Base-by-base conservation (phyloP, 2,888 invertebrate genomes). In the Tetheella fluctuosa region DNA sequence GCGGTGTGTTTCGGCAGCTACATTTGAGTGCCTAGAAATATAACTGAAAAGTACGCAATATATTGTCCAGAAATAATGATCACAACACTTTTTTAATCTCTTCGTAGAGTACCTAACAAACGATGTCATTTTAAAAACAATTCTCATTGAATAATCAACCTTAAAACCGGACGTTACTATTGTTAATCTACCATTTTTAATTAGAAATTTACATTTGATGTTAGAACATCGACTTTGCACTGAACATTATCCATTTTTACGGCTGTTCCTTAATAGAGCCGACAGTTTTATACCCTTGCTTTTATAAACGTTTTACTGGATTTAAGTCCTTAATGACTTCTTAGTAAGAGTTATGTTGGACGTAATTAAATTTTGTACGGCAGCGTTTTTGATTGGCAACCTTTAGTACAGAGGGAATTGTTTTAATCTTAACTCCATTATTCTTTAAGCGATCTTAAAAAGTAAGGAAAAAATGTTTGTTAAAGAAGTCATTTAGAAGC, bases 241-340 rank as follows among this genome's bases (percentile, higher is more conserved):
- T 79, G 70, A 68, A 76, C 81, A 77, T 83, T 85, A 83, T 81
- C 79, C 79, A 80, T 82, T 85, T 88, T 89, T 87, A 89, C 83
- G 85, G 85, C 80, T 69, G 70, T 67, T 70, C 79, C 76, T 79
- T 85, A 79, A 85, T 85, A 84, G 84, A 77, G 20, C 71, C 73
- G 74, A 76, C 75, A 70, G 71, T 75, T 76, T 78, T 74, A 76
- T 64, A 70, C 70, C 57, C 34, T 65, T 48, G 60, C 64, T 39
- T 64, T 58, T 54, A 59, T 53, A 12, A 56, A 8, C n/a, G 7
- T 10, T 59, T 55, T 58, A 62, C 61, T 30, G 61, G 52, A 67
- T 71, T 70, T 69, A 74, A 67, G 67, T 64, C 59, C 73, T 68
- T 71, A 79, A 28, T 52, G 2, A 13, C 48, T 25, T 39, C 55